phyloP scores from a whole-genome alignment of 2,888 invertebrate species.

The Dryocosmus kuriphilus region DNA sequence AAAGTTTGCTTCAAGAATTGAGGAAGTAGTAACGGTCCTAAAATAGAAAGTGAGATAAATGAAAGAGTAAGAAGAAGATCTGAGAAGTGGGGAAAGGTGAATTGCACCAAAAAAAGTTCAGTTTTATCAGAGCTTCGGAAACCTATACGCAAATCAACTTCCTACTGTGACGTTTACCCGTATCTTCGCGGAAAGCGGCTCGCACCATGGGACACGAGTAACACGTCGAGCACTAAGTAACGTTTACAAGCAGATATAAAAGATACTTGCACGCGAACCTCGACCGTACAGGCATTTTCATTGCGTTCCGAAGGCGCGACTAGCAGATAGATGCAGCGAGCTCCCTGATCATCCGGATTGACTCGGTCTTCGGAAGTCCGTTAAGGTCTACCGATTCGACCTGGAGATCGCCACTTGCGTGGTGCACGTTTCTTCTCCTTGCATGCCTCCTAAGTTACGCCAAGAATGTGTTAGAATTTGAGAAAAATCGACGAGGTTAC shows the following conservation, averaged over 20 bases:
- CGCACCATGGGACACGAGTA: slow-evolving; percentile 60
- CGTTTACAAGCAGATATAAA: slow-evolving; percentile 51
- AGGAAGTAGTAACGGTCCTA: too few relatives aligned
- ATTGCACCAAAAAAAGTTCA: slow-evolving; percentile 33
- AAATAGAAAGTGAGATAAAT: not conserved
- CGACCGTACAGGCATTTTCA: slow-evolving; percentile 42
- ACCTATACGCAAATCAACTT: slow-evolving; percentile 60
- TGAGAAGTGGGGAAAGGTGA: slow-evolving; percentile 24
- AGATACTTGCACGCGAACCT: slow-evolving; percentile 53
- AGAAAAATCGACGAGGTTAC: slow-evolving; percentile 32
- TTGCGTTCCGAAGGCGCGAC: slow-evolving; percentile 41
- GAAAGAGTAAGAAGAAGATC: not conserved
- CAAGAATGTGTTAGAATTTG: slow-evolving; percentile 34
- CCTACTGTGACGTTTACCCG: slow-evolving; percentile 64
- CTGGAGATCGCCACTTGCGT: slow-evolving; percentile 41
- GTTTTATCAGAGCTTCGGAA: slow-evolving; percentile 47
- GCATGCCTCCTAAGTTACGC: slow-evolving; percentile 35
- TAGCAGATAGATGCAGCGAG: slow-evolving; percentile 41
- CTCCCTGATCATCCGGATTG: slow-evolving; percentile 45
- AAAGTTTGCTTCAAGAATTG: too few relatives aligned
- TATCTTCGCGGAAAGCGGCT: slow-evolving; percentile 68
- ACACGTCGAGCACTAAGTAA: slow-evolving; percentile 52
- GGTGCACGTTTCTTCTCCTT: slow-evolving; percentile 20
- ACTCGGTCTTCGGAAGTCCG: slow-evolving; percentile 46
- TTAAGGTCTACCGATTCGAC: slow-evolving; percentile 42